These are phyloP conservation scores for Rhizomys pruinosus DNA, from an alignment of 2,113 vertebrate species.

Conservation along the genomic window DNA sequence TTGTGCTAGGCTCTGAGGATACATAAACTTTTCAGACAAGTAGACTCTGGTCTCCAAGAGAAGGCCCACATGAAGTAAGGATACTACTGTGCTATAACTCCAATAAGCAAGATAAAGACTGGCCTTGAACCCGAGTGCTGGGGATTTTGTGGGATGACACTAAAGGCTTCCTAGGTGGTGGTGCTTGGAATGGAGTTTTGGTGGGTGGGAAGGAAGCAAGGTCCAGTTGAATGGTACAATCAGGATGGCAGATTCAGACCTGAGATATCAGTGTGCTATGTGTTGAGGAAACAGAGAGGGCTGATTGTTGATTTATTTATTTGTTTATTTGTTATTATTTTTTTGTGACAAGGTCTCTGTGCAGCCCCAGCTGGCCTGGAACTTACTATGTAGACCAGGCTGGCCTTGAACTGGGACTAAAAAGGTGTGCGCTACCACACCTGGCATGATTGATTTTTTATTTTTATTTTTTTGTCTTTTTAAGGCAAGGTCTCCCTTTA, in stretches of 20 bases:
- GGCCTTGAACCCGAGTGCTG: not conserved
- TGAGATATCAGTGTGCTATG: too few relatives aligned
- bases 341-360: too few relatives aligned
- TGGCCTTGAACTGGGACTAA: too few relatives aligned
- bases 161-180: not conserved
- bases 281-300: not conserved
- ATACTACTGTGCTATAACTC: not conserved
- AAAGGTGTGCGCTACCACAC: too few relatives aligned
- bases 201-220: not conserved
- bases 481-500: too few relatives aligned
- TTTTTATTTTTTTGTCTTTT: too few relatives aligned
- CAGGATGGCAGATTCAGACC: not conserved
- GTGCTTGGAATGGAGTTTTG: not conserved
- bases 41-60: not conserved
- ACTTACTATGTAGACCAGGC: too few relatives aligned
- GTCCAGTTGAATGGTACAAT: not conserved
- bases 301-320: not conserved
- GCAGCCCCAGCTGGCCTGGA: too few relatives aligned
- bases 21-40: slow-evolving; percentile 39
- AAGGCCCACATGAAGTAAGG: not conserved
- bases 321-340: too few relatives aligned
- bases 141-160: not conserved
- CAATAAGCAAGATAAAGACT: not conserved
- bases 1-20: slow-evolving; percentile 13
- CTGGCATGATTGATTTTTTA: too few relatives aligned